Evolutionary conservation across 1,140 invertebrate genomes (phyloP), one percentile per base, ranked within the genome.

Genomic region (Hyles euphorbiae): DNA sequence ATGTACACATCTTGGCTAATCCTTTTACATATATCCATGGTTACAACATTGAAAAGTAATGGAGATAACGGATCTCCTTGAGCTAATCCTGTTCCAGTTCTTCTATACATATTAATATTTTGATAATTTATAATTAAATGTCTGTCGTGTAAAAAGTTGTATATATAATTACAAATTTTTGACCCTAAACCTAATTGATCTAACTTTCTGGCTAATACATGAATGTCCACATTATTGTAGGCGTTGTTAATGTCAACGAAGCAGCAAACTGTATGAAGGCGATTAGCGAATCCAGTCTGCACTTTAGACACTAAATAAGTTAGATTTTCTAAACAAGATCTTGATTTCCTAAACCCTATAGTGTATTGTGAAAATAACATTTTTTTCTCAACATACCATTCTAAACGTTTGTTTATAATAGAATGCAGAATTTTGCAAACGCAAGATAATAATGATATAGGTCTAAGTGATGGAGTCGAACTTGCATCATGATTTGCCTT

Each of bases 381-480:
- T 34, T 70, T 66, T 34, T 61, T 68, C 45, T 76, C 70, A 5
- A 68, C 12, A 58, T 56, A 69, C 70, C 67, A 70, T 55, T 75
- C 65, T 4, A 75, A 7, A 1, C 70, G 36, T 53, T 63, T 72
- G 5, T 46, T 45, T 7, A 75, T 48, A 58, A 75, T 70, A 44
- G 59, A 56, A 55, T 71, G 66, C 54, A 76, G 60, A n/a, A n/a
- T 61, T 64, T 76, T 76, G 43, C 58, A 62, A 5, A 70, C 6
- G 55, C 71, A 76, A 5, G 71, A 67, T 7, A 74, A 67, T 5
- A 76, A 53, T 3, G 74, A 76, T 32, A 74, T 71, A 9, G 71
- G 71, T 47, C 68, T 61, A 10, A 63, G 45, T 52, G 3, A 7
- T 4, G 7, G 3, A 4, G 36, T 4, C 3, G 36, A 36, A 36